phyloP scores from a whole-genome alignment of 2,113 vertebrate genomes.

The Seriola aureovittata region DNA sequence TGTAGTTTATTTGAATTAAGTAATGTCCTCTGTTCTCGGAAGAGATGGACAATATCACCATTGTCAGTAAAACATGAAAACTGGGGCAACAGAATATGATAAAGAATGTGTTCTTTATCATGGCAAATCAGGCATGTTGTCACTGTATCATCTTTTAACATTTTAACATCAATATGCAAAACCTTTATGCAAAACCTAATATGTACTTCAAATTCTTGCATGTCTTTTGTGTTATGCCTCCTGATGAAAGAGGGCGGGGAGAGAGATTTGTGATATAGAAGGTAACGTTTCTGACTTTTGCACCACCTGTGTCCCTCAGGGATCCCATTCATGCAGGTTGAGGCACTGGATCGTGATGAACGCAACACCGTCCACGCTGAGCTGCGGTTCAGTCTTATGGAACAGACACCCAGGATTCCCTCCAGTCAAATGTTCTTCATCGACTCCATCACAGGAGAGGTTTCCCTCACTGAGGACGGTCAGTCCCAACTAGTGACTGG shows the following conservation, averaged over 20 bases:
- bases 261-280: background rate
- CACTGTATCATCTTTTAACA: background rate
- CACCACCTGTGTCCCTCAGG: slow-evolving; percentile 57
- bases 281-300: background rate
- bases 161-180: background rate
- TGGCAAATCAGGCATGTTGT: background rate
- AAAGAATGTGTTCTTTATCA: background rate
- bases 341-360: slow-evolving; percentile 81
- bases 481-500: slow-evolving; percentile 36
- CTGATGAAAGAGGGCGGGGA: background rate
- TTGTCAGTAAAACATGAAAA: background rate
- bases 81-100: background rate
- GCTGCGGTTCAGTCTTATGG: slow-evolving; percentile 85
- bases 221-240: background rate
- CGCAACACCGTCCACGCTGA: slow-evolving; percentile 85
- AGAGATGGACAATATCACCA: background rate
- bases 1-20: background rate
- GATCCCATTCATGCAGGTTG: slow-evolving; percentile 85
- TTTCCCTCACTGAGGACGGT: slow-evolving; percentile 87
- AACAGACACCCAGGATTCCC: slow-evolving; percentile 83
- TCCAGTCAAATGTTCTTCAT: slow-evolving; percentile 85
- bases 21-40: background rate
- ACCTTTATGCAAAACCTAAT: background rate
- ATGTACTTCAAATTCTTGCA: background rate
- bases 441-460: slow-evolving; percentile 78